Percentiles rank a stretch among this genome's conserved stretches.
These are phyloP conservation scores for Nemotelus nigrinus DNA, from an alignment of 2,888 invertebrate genomes.

Conservation along the genomic window DNA sequence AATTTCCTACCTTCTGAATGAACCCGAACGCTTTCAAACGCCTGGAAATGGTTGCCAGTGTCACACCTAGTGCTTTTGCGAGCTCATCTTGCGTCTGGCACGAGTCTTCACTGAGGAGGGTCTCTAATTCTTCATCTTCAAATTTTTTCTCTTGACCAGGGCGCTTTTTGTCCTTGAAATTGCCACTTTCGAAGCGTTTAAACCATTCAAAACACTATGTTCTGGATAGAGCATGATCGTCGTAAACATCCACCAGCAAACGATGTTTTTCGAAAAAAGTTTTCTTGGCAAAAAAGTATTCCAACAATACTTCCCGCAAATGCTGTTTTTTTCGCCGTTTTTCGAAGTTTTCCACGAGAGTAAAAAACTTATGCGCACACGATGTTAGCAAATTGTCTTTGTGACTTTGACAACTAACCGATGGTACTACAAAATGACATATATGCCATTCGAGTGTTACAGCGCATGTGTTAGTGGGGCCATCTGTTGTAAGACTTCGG, in stretches of 20 bases:
- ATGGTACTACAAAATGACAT: too few species aligned
- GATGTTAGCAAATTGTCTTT: too few species aligned
- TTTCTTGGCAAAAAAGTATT: too few species aligned
- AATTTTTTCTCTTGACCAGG: neutral
- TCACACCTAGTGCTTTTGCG: neutral
- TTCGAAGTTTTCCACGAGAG: neutral
- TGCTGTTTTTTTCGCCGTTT: neutral
- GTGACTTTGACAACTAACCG: too few species aligned
- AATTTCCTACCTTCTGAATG: too few species aligned
- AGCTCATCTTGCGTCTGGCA: neutral
- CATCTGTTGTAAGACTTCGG: neutral
- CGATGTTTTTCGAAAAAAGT: neutral
- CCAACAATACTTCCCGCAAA: neutral
- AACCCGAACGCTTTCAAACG: neutral
- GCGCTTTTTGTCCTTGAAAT: neutral
- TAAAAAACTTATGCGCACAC: too few species aligned
- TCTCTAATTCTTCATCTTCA: too few species aligned
- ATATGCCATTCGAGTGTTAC: too few species aligned
- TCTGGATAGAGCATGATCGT: neutral
- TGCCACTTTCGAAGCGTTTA: neutral
- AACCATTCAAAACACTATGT: slow-evolving; percentile 1
- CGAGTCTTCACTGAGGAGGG: neutral
- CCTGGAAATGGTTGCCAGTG: neutral
- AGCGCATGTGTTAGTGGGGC: too few species aligned
- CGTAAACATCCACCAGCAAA: neutral